Evolutionary conservation across 2,888 invertebrate genomes (phyloP).

Genomic region (Kuschelorhynchus macadamiae): DNA sequence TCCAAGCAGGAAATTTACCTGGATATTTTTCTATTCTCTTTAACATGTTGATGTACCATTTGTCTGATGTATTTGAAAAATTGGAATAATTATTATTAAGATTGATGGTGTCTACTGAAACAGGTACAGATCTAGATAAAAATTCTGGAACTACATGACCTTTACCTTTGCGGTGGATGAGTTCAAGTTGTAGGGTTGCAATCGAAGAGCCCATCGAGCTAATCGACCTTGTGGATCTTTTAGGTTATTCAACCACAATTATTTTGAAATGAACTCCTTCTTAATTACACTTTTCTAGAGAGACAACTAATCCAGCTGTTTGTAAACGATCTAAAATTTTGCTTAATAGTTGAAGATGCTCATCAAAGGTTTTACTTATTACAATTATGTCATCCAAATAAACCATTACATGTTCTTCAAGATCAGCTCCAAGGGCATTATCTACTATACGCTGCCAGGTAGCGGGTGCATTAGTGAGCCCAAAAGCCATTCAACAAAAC

Average conservation of each 20-base stretch:
- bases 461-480: slow-evolving; percentile 56
- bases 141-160: slow-evolving; percentile 46
- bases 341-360: too few relatives aligned
- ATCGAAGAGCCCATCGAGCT: too few relatives aligned
- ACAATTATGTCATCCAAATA: too few relatives aligned
- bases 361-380: neutral
- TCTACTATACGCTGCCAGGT: slow-evolving; percentile 58
- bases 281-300: too few relatives aligned
- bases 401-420: neutral
- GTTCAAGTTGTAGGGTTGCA: slow-evolving; percentile 3
- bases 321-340: too few relatives aligned
- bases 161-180: slow-evolving; percentile 46
- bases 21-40: slow-evolving; percentile 1
- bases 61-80: slow-evolving; percentile 12
- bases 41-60: slow-evolving; percentile 4
- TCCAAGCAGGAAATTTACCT: slow-evolving; percentile 18
- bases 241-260: too few relatives aligned
- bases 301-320: neutral
- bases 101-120: neutral
- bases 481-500: slow-evolving; percentile 59
- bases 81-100: neutral
- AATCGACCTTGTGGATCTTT: too few relatives aligned
- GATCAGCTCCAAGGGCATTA: neutral
- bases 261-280: too few relatives aligned
- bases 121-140: slow-evolving; percentile 39